Conservation (phyloP, 2,888 invertebrate species). For the Lordiphosa fenestrarum region DNA sequence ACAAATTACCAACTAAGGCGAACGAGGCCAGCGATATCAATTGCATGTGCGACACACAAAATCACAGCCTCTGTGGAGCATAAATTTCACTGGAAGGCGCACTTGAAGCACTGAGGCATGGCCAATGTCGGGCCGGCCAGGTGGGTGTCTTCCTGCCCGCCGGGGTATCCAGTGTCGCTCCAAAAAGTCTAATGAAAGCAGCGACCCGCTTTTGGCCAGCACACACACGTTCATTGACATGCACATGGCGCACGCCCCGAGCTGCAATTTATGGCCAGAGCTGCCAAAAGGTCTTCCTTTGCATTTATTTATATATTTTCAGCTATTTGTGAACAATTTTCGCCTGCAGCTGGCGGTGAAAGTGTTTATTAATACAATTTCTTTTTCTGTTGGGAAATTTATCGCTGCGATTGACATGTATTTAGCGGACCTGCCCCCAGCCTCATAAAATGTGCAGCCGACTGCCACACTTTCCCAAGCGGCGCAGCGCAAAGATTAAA, state of each 20-base stretch:
- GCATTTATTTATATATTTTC: slow-evolving; percentile 9
- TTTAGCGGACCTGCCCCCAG: slow-evolving; percentile 12
- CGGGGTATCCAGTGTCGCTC: slow-evolving; percentile 72
- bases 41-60: slow-evolving; percentile 76
- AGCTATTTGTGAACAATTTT: slow-evolving; percentile 51
- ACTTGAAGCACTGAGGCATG: slow-evolving; percentile 38
- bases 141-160: slow-evolving; percentile 30
- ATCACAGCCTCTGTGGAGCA: slow-evolving; percentile 42
- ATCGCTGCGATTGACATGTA: slow-evolving; percentile 31
- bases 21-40: slow-evolving; percentile 71
- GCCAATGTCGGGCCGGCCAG: slow-evolving; percentile 8
- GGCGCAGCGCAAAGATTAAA: slow-evolving; percentile 13
- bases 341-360: slow-evolving; percentile 54
- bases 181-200: slow-evolving; percentile 71
- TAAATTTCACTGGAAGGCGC: slow-evolving; percentile 64
- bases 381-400: slow-evolving; percentile 48
- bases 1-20: slow-evolving; percentile 57
- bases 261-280: slow-evolving; percentile 58
- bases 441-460: slow-evolving; percentile 18
- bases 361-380: slow-evolving; percentile 74
- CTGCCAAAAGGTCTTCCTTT: slow-evolving; percentile 32
- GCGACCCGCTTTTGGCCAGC: slow-evolving; percentile 62
- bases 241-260: slow-evolving; percentile 44
- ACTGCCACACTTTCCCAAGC: slow-evolving; percentile 11
- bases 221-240: slow-evolving; percentile 28